These are phyloP conservation scores for Vanacampus margaritifer DNA, from an alignment of 2,113 vertebrate species.

Conservation along the genomic window DNA sequence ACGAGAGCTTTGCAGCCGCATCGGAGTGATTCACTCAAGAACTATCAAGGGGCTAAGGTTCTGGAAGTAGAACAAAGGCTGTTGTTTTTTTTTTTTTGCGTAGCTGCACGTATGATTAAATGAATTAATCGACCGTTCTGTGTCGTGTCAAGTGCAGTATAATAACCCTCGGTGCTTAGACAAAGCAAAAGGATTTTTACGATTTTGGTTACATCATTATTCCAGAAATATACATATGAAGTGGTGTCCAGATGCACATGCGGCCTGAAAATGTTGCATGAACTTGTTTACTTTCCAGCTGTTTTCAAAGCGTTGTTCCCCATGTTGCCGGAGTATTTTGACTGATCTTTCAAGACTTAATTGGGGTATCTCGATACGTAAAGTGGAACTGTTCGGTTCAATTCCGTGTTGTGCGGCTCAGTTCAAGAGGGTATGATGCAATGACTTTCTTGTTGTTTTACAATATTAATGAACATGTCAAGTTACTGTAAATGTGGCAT, in stretches of 20 bases:
- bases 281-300: not conserved
- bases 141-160: not conserved
- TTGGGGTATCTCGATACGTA: too few relatives aligned
- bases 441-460: too few relatives aligned
- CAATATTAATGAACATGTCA: too few relatives aligned
- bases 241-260: not conserved
- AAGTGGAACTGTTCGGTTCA: too few relatives aligned
- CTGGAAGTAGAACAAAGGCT: not conserved
- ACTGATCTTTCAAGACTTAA: too few relatives aligned
- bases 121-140: not conserved
- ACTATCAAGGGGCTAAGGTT: not conserved
- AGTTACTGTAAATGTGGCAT: too few relatives aligned
- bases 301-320: not conserved
- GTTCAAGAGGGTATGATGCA: too few relatives aligned
- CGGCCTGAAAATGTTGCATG: not conserved
- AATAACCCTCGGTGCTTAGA: not conserved
- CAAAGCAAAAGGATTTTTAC: not conserved
- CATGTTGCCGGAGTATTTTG: not conserved
- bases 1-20: conserved; percentile 35
- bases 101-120: not conserved
- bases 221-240: not conserved
- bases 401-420: too few relatives aligned
- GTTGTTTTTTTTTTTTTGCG: not conserved
- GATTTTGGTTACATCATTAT: not conserved
- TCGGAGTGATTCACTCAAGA: not conserved